Conservation (phyloP, 2,888 invertebrate species). For the Brachyptera risi region DNA sequence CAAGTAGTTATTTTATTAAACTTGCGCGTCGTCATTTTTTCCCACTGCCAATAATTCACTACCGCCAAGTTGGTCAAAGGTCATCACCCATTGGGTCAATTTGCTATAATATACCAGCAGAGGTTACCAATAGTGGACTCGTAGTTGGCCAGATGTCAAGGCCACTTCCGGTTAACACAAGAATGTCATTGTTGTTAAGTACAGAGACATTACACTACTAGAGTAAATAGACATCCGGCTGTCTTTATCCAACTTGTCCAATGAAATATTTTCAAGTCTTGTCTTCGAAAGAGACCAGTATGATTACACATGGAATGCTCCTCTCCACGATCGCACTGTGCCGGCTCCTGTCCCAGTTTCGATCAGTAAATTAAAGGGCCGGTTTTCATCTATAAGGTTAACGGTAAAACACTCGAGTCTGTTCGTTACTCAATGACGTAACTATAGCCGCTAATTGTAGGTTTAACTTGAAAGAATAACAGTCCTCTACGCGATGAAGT, state of each 20-base stretch:
- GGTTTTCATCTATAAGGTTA: constrained; percentile 7
- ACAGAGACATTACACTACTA: too few species aligned
- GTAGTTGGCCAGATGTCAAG: constrained; percentile 12
- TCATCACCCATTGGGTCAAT: neutral
- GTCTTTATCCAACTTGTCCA: too few species aligned
- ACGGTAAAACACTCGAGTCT: constrained; percentile 12
- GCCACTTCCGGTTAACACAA: neutral
- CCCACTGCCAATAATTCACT: too few species aligned
- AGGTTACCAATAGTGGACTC: neutral
- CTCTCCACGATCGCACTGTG: neutral
- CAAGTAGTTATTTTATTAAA: too few species aligned
- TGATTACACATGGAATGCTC: constrained; percentile 10
- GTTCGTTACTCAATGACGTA: neutral
- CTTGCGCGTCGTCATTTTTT: too few species aligned
- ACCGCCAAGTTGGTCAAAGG: constrained; percentile 2
- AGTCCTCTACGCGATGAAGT: constrained; percentile 13
- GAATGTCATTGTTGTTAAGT: neutral
- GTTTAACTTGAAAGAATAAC: constrained; percentile 17
- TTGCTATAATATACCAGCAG: too few species aligned
- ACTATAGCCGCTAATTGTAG: constrained; percentile 18
- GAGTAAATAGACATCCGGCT: too few species aligned
- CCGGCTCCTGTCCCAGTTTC: constrained; percentile 20
- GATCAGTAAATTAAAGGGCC: constrained; percentile 19
- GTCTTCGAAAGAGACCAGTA: neutral
- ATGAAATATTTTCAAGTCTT: too few species aligned